Base-by-base conservation (phyloP, 2,888 invertebrate genomes). In the Eupithecia subumbrata region DNA sequence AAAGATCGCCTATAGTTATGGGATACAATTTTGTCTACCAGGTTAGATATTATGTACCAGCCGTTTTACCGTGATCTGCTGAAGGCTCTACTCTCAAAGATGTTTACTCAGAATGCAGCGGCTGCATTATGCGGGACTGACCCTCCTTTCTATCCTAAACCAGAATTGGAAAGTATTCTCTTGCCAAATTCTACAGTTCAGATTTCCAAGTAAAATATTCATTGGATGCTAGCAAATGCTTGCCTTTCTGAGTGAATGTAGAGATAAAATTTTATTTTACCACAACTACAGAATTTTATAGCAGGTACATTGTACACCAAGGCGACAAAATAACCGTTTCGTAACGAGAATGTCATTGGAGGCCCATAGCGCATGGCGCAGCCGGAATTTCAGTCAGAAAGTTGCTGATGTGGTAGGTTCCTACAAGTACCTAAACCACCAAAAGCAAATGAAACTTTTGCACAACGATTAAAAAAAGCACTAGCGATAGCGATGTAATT, bases 91-190 rank as follows among this genome's bases (percentile, higher is more conserved):
- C 76, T 40, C 66, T 56, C 63, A 68, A 63, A 71, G 71, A 68
- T 77, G 72, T 75, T 77, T 77, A 72, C 77, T 74, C 63, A 70
- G 72, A 48, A 67, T 74, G 70, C 76, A 70, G 76, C 40, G 64
- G 40, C 74, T 70, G 70, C 77, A 75, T 77, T 77, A 75, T 77
- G 72, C 77, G 74, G 74, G 74, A 64, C 73, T 75, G 77, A 73
- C 74, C 76, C 67, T 64, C 66, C 64, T 60, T 34, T 64, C 70
- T 70, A 69, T 69, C 43, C 72, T 74, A 69, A 74, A 67, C 74
- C 66, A 25, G 72, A 63, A 71, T 70, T 48, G 30, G 69, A 74
- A 74, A 67, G 74, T 45, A 67, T 67, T 71, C 56, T 69, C 71
- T 69, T 74, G 72, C 72, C 71, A 71, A 75, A 77, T 74, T 48